A percentile compares a stretch with the other conserved stretches of the same genome.
phyloP scores from a whole-genome alignment of 2,888 invertebrate species.

The Fragum fragum region DNA sequence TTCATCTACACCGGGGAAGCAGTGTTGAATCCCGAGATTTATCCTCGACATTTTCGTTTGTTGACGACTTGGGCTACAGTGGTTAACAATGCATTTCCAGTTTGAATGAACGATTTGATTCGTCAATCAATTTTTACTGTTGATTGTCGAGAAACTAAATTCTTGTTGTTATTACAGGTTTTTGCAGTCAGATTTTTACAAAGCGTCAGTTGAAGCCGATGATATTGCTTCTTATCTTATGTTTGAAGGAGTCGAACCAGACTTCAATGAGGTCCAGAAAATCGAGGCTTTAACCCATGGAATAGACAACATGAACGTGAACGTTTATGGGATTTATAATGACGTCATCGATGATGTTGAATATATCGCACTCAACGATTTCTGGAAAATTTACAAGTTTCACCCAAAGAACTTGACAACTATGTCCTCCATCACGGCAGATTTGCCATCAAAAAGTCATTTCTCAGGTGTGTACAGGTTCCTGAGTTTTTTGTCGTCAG shows the following conservation, averaged over 20 bases:
- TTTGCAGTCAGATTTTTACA: constrained; percentile 77
- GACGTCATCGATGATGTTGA: constrained; percentile 26
- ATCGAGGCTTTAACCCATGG: constrained; percentile 77
- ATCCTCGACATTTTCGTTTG: no score
- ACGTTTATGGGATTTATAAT: constrained; percentile 73
- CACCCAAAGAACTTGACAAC: constrained; percentile 57
- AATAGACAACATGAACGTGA: constrained; percentile 84
- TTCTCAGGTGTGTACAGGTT: constrained; percentile 55
- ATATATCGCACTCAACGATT: constrained; percentile 82
- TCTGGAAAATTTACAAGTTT: constrained; percentile 82
- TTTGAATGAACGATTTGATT: no score
- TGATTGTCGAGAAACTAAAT: no score
- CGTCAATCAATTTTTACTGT: no score
- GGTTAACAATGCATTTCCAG: no score
- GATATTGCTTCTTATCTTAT: constrained; percentile 81
- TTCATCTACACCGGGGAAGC: no score
- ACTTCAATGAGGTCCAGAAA: constrained; percentile 74
- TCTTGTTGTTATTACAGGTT: constrained; percentile 74
- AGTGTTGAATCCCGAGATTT: no score
- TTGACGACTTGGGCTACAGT: no score
- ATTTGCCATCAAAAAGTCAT: constrained; percentile 45
- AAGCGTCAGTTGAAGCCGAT: constrained; percentile 67
- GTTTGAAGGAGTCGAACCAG: constrained; percentile 79
- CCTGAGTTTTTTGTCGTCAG: constrained; percentile 81
- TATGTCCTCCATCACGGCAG: constrained; percentile 43